Base-by-base conservation (phyloP, 2,888 invertebrate species). In the Neoitamus cyanurus region DNA sequence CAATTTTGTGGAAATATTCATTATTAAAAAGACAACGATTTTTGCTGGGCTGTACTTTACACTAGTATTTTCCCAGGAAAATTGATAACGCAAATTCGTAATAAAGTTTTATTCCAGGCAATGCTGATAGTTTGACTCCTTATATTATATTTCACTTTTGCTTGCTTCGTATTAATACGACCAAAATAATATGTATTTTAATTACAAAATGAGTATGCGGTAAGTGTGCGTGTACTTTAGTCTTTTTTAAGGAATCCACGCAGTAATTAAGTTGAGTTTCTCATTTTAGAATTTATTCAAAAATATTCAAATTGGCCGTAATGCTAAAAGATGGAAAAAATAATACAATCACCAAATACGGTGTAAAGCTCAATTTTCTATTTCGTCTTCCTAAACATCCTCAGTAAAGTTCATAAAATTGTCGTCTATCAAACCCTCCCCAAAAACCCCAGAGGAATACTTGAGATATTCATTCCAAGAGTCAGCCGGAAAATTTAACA, bases 401-500 rank as follows among this genome's bases (percentile, higher is more conserved):
- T 73, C 0, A 42, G 42, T 11, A 25, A 42, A 36, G 42, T 75
- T 42, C 42, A 75, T 75, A 20, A 75, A 75, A 42, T 75, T 75
- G 20, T 75, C 42, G 46, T 75, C 75, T 70, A 70, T 31, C 30
- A 70, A 70, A 28, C 30, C 25, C 31, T 13, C 42, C 42, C 28
- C 11, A 2, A 11, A 25, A 25, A 37, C 13, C 46, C 75, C 42
- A 42, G 6, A 75, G 75, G 75, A 42, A 42, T 28, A 28, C 75
- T 75, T 75, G 25, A 42, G 11, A 34, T 75, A 34, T 25, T 46
- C 42, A 28, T 75, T 30, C 28, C 75, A 75, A 75, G 42, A 75
- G 20, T 75, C n/a, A 73, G 28, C 25, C 75, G 75, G 28, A 75
- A 75, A 75, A 75, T 42, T 75, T 75, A 75, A 75, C 75, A 75